Base-by-base conservation (phyloP, 2,888 invertebrate genomes). In the Mycalesis mineus region DNA sequence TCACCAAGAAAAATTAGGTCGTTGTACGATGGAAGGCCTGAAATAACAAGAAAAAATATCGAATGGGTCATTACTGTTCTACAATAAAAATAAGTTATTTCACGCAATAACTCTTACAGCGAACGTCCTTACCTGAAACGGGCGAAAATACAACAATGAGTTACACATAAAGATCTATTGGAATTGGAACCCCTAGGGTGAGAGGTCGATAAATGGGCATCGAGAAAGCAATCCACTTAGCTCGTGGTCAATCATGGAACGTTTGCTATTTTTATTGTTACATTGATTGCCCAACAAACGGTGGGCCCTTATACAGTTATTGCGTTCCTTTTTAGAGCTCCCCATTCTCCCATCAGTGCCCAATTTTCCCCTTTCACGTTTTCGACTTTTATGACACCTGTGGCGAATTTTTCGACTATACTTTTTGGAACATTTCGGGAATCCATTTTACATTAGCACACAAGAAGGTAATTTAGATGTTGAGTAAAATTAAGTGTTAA, bases 341-440 rank as follows among this genome's bases (percentile, higher is more conserved):
- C 40, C 41, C 40, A 17, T 53, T 51, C 54, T 47, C 40, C 49
- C 22, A 44, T 61, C 56, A 39, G 57, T 57, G 61, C 15, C 14
- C 68, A 69, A 64, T 60, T 60, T n/a, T 56, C 60, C 61, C 56
- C 66, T 64, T 68, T 44, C 68, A 60, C 65, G 64, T 67, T 65
- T 65, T 63, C 63, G 59, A 65, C 73, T 70, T 74, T 75, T 73
- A 75, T 71, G 67, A 66, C 75, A 77, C 79, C 77, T 76, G 80
- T 70, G 75, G 65, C 69, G 66, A 64, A 67, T 67, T 68, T 65
- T 52, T 33, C 56, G 61, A 49, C 60, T 39, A 31, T 64, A 59
- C 60, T 45, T 70, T 71, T 72, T 69, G 63, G 62, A n/a, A n/a
- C n/a, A n/a, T n/a, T n/a, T n/a, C n/a, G n/a, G n/a, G n/a, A n/a